Evolutionary conservation across 2,113 vertebrate genomes (phyloP).

Genomic region (Phaethon lepturus): DNA sequence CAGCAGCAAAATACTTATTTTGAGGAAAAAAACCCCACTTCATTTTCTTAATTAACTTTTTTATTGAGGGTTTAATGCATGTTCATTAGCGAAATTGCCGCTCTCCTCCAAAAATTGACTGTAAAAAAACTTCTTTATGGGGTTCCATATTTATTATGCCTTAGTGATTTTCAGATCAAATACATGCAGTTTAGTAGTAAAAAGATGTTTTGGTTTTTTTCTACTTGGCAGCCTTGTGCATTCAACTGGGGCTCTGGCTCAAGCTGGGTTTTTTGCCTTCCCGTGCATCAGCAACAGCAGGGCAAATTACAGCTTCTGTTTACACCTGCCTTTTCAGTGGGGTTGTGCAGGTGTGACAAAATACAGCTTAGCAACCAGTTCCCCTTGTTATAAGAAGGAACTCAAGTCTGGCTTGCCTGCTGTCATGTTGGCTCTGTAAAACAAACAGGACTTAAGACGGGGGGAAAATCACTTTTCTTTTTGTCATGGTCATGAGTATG

Average conservation of each 20-base stretch:
- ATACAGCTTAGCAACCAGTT: not conserved
- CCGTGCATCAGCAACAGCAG: slow-evolving; percentile 36
- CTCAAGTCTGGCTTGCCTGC: not conserved
- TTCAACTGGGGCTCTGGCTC: not conserved
- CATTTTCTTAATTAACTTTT: slow-evolving; percentile 66
- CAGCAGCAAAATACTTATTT: slow-evolving; percentile 16
- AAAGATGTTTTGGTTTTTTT: slow-evolving; percentile 21
- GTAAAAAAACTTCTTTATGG: not conserved
- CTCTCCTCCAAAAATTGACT: slow-evolving; percentile 16
- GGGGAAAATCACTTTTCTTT: not conserved
- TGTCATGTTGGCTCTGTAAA: not conserved
- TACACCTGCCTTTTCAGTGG: slow-evolving; percentile 19
- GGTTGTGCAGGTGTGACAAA: slow-evolving; percentile 44
- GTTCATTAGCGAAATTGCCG: slow-evolving; percentile 46
- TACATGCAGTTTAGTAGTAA: not conserved
- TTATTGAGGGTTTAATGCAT: slow-evolving; percentile 38
- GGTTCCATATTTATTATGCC: slow-evolving; percentile 15
- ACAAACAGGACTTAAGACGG: not conserved
- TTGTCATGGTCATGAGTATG: accelerated
- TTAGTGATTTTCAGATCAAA: slow-evolving; percentile 49
- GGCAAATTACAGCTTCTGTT: slow-evolving; percentile 48
- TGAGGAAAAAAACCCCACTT: not conserved
- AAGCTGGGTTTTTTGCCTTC: slow-evolving; percentile 25
- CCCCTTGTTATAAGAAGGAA: not conserved
- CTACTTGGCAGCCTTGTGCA: slow-evolving; percentile 18